Evolutionary conservation across 2,113 vertebrate genomes (phyloP), one percentile per base, ranked within the genome.

Genomic region (Polypterus bichir): DNA sequence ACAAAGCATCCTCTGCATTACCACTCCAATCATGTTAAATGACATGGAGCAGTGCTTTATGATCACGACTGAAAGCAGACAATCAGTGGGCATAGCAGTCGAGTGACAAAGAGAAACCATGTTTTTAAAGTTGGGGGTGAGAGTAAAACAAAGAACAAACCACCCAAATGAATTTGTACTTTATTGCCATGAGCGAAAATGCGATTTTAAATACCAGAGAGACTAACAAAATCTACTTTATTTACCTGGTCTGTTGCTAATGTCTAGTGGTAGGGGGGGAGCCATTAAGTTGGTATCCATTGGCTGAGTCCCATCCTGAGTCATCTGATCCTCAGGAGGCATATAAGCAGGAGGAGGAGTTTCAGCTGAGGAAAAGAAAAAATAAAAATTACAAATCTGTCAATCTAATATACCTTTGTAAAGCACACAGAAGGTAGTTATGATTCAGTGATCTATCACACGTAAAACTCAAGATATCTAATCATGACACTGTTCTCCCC

Each of bases 331-430:
- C 79, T 99, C 96, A 1, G 93, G 91, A 69, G 96, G 93, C 81
- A 98, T 87, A 75, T 97, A 98, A 66, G 93, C 94, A 75, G 96
- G 95, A 54, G 96, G 93, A 3, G 96, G 96, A 1, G 96, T 97
- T 78, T 99, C 95, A 73, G 89, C 84, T 84, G 67, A 69, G 70
- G 57, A 69, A 7, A 65, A 69, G 68, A 65, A 66, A 66, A 57
- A 59, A 49, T 63, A 71, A 61, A 67, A 67, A 68, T 47, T 27
- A 27, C 27, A 27, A 1, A 27, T 27, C 27, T 27, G 27, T 27
- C 27, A 27, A 27, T 27, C 27, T 27, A 27, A 27, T 27, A 27
- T 27, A 27, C 27, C 27, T 27, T 27, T 27, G 27, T 27, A 27
- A 27, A 27, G 27, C 27, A 27, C 27, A 27, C 27, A 27, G 27